Percentiles rank a stretch among this genome's conserved stretches.
These are phyloP conservation scores for Tanaodytes sp. DNA, from an alignment of 2,888 invertebrate species.

Conservation along the genomic window DNA sequence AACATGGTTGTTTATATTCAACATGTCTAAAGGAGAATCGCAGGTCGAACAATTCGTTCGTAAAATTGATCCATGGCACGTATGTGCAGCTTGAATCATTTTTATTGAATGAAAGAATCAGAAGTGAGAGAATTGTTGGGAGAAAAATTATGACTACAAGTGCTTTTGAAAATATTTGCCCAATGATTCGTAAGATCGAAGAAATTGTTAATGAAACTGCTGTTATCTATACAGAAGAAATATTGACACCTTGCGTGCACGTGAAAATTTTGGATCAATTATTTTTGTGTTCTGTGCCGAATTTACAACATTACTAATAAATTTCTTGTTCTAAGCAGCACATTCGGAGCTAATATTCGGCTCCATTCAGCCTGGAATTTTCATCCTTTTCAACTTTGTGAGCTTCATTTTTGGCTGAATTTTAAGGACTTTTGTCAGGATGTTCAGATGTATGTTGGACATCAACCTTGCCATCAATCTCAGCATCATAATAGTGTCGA, in stretches of 20 bases:
- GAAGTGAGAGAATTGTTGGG: not conserved
- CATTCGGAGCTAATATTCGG: too few relatives aligned
- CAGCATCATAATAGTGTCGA: too few relatives aligned
- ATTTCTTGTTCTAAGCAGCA: too few relatives aligned
- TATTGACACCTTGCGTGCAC: not conserved
- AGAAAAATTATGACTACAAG: not conserved
- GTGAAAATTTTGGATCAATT: not conserved
- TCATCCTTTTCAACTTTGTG: too few relatives aligned
- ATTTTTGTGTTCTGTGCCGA: not conserved
- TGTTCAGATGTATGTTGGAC: too few relatives aligned
- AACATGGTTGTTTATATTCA: not conserved
- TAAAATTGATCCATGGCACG: not conserved
- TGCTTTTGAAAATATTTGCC: not conserved
- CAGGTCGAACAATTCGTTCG: conserved; percentile 8
- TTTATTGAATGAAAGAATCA: not conserved
- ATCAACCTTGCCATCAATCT: too few relatives aligned
- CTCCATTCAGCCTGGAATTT: too few relatives aligned
- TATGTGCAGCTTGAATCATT: not conserved
- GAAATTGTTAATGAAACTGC: not conserved
- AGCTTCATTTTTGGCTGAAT: too few relatives aligned
- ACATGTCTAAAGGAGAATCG: not conserved
- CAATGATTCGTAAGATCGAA: conserved; percentile 1
- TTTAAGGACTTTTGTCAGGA: too few relatives aligned
- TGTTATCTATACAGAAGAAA: not conserved
- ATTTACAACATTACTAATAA: conserved; percentile 1